Evolutionary conservation across 2,888 invertebrate species (phyloP), one percentile per base, ranked within the genome.

Genomic region (Mylabris sibirica): DNA sequence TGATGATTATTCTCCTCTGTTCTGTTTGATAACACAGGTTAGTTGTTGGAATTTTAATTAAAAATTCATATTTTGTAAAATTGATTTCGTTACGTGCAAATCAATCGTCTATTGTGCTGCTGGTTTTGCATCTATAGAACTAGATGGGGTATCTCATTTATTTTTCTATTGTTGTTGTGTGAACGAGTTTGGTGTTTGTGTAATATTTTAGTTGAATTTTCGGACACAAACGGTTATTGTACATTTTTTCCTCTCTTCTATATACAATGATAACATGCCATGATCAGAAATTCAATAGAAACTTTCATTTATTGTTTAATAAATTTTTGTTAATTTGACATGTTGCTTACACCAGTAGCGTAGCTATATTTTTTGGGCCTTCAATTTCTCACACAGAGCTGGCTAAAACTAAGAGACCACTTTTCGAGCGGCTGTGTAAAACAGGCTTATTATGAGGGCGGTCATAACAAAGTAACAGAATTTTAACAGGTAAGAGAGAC

Each of bases 81-180:
- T 22, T 49, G 11, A 20, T 57, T 24, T 57, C 20, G 9, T 20
- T 24, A 57, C 24, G 24, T 57, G 24, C 57, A 8, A 24, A 57
- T 24, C 57, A 24, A 57, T 57, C 24, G 11, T 57, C 14, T 12
- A 24, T 57, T 57, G 57, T 57, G 22, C 22, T 12, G 14, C 57
- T 24, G 22, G 24, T 53, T 53, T 44, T 24, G 24, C 57, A 57
- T 57, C 24, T 24, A 53, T 53, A 57, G 12, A 12, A 5, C 57
- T 57, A 12, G 57, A 57, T 24, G 12, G 57, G 12, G 57, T 57
- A 57, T 57, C 57, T 57, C 57, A 57, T 57, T 57, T 24, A 57
- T 57, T 57, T 57, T 57, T 57, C 57, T 57, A 57, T 57, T 57
- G 57, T 57, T 57, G 57, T 57, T 44, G 17, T n/a, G 9, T 20